Evolutionary conservation across 1,140 invertebrate species (phyloP).

Genomic region (Cydia amplana): DNA sequence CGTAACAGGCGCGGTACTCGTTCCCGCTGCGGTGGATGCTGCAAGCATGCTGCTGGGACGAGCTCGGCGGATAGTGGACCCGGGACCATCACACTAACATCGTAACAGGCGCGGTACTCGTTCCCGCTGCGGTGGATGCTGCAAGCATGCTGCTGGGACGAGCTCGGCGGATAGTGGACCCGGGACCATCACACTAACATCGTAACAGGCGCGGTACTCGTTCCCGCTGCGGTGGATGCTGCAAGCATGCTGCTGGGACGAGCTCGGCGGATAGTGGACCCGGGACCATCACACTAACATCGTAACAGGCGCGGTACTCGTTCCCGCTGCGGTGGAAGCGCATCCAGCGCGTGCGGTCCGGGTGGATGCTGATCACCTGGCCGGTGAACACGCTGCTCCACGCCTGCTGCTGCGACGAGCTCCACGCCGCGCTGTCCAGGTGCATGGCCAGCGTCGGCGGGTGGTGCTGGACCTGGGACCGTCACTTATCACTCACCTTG

Average conservation of each 20-base stretch:
- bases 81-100: not conserved
- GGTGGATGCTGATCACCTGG: not conserved
- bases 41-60: too few species aligned
- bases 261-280: not conserved
- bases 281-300: not conserved
- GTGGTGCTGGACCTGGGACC: not conserved
- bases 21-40: too few species aligned
- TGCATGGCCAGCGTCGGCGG: not conserved
- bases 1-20: too few species aligned
- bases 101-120: not conserved
- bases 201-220: too few species aligned
- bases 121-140: not conserved
- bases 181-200: too few species aligned
- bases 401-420: not conserved
- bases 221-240: too few species aligned
- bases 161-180: not conserved
- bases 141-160: not conserved
- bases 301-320: not conserved
- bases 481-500: not conserved
- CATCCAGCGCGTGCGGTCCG: not conserved
- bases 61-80: not conserved
- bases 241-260: not conserved
- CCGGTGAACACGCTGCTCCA: conserved; percentile 6
- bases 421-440: not conserved
- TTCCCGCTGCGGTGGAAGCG: not conserved